A percentile compares a stretch with the other conserved stretches of the same genome.
Conservation (phyloP, 1,140 invertebrate genomes). For the Leptinotarsa lineolata region DNA sequence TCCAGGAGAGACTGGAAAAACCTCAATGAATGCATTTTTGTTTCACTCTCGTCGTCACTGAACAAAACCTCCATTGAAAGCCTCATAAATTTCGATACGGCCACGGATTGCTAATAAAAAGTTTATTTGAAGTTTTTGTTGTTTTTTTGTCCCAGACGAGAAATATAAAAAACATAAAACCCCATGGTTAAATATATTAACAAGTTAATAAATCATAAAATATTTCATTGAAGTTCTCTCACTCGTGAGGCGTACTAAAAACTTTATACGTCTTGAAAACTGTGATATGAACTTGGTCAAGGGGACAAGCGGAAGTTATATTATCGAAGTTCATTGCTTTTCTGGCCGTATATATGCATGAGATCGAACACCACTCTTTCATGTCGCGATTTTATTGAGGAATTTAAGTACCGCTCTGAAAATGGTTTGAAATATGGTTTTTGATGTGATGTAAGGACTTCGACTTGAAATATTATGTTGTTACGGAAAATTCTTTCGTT, state of each 20-base stretch:
- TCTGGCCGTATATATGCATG: no score
- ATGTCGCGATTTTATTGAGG: no score
- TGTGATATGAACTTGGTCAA: constrained; percentile 1
- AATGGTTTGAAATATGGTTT: no score
- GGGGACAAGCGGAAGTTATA: neutral
- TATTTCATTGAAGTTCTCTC: neutral
- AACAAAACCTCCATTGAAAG: neutral
- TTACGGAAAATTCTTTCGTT: no score
- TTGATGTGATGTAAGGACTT: no score
- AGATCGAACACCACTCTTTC: no score
- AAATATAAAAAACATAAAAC: constrained; percentile 5
- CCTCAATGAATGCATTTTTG: neutral
- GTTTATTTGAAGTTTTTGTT: neutral
- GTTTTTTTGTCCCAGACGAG: neutral
- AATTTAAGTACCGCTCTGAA: no score
- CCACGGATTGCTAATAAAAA: neutral
- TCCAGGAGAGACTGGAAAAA: neutral
- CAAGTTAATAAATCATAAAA: neutral
- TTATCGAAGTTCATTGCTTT: no score
- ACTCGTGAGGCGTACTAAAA: neutral
- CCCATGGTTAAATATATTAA: constrained; percentile 8
- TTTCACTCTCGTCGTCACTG: neutral
- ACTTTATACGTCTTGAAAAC: neutral
- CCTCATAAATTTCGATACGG: neutral
- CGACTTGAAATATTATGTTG: no score